These are phyloP conservation scores for Sebastes goodei DNA, from an alignment of 2,797 vertebrate species.

Conservation along the genomic window DNA sequence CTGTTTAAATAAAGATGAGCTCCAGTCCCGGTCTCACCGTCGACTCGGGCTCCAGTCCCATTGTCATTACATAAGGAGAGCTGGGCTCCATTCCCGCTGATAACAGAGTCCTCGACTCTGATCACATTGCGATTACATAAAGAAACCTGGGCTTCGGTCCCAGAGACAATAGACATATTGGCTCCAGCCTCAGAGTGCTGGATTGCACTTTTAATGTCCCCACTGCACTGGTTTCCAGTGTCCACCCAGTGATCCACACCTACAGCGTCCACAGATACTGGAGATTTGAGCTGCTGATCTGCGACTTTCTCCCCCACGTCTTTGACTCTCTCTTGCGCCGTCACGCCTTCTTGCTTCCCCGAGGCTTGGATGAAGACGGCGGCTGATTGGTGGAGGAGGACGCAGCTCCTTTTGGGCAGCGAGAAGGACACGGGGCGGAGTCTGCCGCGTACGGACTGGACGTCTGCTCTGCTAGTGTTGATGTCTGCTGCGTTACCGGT, in stretches of 20 bases:
- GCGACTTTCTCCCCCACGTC: constrained; percentile 23
- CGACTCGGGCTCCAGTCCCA: constrained; percentile 31
- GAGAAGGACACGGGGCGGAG: constrained; percentile 76
- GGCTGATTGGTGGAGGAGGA: constrained; percentile 76
- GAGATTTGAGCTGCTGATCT: constrained; percentile 40
- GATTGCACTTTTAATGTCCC: constrained; percentile 41
- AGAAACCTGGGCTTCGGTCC: constrained; percentile 47
- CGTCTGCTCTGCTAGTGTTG: background rate
- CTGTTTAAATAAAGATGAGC: constrained; percentile 49
- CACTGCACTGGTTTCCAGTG: constrained; percentile 45
- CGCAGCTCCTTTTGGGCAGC: constrained; percentile 73
- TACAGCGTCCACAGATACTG: background rate
- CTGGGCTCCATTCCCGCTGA: constrained; percentile 42
- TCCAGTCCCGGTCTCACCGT: constrained; percentile 33
- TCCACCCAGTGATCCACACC: constrained; percentile 26
- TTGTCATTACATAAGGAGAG: constrained; percentile 45
- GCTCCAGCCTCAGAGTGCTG: constrained; percentile 32
- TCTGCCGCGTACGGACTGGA: constrained; percentile 25
- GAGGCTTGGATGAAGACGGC: constrained; percentile 72
- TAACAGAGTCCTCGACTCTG: constrained; percentile 24
- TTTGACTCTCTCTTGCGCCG: constrained; percentile 38
- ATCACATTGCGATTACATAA: constrained; percentile 47
- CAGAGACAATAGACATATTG: constrained; percentile 32
- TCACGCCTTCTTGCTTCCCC: constrained; percentile 36
- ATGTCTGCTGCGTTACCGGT: background rate